A percentile compares a stretch with the other conserved stretches of the same genome.
These are phyloP conservation scores for Pluvialis apricaria DNA, from an alignment of 2,113 vertebrate species.

Conservation along the genomic window DNA sequence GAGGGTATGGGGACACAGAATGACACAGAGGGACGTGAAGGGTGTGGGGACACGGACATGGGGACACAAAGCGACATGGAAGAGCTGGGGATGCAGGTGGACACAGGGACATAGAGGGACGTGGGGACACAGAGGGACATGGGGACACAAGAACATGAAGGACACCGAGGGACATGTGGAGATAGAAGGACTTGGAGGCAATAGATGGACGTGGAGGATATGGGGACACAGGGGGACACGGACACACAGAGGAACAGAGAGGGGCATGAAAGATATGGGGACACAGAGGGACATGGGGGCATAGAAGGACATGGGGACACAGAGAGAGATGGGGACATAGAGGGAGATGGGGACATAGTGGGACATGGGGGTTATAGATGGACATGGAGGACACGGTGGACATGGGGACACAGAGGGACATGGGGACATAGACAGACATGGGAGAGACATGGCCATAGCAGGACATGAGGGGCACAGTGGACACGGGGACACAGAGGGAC, in stretches of 20 bases:
- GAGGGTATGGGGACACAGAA: neutral
- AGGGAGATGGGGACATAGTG: neutral
- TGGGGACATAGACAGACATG: too few relatives aligned
- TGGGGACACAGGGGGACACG: neutral
- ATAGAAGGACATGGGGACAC: neutral
- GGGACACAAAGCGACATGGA: too few relatives aligned
- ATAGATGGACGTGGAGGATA: too few relatives aligned
- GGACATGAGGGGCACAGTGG: neutral
- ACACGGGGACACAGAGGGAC: neutral
- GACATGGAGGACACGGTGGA: neutral
- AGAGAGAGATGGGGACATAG: neutral
- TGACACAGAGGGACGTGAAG: neutral
- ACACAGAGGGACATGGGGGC: too few relatives aligned
- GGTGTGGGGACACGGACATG: too few relatives aligned
- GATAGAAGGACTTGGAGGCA: too few relatives aligned
- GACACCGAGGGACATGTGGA: neutral
- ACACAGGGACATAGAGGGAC: too few relatives aligned
- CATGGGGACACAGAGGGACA: neutral
- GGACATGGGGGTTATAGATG: neutral
- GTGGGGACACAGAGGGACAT: neutral
- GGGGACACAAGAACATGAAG: too few relatives aligned
- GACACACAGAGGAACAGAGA: neutral
- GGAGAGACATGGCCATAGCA: neutral
- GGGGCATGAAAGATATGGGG: neutral
- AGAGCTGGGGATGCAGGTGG: too few relatives aligned